These are phyloP conservation scores for Umimayanthus chanpuru DNA, from an alignment of 92 coral and sea anemone species.

Conservation along the genomic window DNA sequence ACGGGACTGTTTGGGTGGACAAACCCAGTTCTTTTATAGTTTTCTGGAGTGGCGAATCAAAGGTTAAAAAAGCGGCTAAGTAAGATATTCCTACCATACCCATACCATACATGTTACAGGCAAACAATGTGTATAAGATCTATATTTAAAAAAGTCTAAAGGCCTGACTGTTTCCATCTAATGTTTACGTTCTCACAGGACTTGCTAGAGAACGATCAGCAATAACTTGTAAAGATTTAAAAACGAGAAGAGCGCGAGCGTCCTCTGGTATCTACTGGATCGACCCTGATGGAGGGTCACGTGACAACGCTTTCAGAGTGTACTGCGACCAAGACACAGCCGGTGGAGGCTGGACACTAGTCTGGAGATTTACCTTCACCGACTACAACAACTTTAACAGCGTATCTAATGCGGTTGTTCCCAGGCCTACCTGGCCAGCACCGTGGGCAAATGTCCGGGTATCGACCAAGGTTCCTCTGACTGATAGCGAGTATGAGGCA, in stretches of 20 bases:
- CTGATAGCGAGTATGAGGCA: slow-evolving; percentile 32
- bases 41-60: too few species aligned
- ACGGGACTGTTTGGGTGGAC: too few species aligned
- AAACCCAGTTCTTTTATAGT: too few species aligned
- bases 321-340: slow-evolving; percentile 31
- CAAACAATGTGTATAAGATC: too few species aligned
- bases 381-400: slow-evolving; percentile 23
- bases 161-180: too few species aligned
- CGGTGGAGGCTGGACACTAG: slow-evolving; percentile 49
- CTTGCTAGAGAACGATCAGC: too few species aligned
- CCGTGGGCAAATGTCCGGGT: slow-evolving; percentile 36
- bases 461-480: slow-evolving; percentile 26
- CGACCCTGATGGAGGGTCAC: slow-evolving; percentile 23
- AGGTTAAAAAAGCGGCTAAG: too few species aligned
- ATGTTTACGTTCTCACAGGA: too few species aligned
- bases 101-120: too few species aligned
- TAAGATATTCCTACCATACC: too few species aligned
- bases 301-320: slow-evolving; percentile 33
- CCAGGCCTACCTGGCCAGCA: slow-evolving; percentile 39
- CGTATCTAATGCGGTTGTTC: slow-evolving; percentile 22
- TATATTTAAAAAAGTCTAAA: too few species aligned
- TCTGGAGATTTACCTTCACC: slow-evolving; percentile 48
- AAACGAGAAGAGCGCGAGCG: neutral
- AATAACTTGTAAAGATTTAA: slow-evolving; percentile 13
- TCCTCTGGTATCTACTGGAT: slow-evolving; percentile 28